Evolutionary conservation across 2,113 vertebrate species (phyloP).

Genomic region (Gallinago jamesoni): DNA sequence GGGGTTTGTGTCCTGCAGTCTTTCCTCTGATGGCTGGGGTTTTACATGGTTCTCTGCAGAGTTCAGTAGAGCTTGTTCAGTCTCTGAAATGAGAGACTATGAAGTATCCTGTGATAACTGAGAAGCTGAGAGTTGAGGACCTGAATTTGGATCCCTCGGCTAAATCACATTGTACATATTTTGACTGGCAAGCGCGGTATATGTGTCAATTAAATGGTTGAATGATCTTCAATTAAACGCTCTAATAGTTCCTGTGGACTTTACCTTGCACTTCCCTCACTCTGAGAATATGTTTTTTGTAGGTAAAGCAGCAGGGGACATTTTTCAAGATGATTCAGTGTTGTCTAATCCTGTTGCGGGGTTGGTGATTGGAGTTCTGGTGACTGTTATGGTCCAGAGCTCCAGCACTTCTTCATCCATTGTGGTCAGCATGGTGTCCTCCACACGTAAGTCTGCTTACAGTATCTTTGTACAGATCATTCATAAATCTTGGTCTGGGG

Average conservation of each 20-base stretch:
- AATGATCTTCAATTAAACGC: background rate
- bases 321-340: constrained; percentile 90
- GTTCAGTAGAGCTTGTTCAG: background rate
- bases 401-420: constrained; percentile 96
- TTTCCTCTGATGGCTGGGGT: background rate
- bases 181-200: background rate
- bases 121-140: background rate
- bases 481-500: background rate
- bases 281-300: background rate
- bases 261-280: background rate
- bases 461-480: background rate
- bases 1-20: background rate
- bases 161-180: background rate
- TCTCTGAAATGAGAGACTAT: background rate
- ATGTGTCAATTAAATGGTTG: background rate
- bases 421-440: constrained; percentile 97
- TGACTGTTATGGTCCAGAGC: constrained; percentile 95
- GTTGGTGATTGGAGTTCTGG: constrained; percentile 92
- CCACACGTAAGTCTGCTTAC: constrained; percentile 82
- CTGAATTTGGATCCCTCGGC: background rate
- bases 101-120: background rate
- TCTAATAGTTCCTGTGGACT: background rate
- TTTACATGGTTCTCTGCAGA: background rate
- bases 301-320: constrained; percentile 95
- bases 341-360: constrained; percentile 92